Evolutionary conservation across 2,113 vertebrate genomes (phyloP).

Genomic region (Tamias sibiricus): DNA sequence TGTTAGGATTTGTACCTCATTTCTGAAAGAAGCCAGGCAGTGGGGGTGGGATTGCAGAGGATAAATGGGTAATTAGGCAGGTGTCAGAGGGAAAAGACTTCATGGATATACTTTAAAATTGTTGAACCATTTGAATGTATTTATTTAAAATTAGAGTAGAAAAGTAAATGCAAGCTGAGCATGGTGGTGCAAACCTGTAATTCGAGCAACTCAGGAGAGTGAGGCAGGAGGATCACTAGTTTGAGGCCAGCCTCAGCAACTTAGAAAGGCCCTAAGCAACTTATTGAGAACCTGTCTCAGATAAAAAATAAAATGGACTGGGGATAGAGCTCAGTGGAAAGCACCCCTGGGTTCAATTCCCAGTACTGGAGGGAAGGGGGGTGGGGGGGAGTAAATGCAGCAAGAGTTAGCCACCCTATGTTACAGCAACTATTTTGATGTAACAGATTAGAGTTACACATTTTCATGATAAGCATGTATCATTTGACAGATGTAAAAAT

Average conservation of each 20-base stretch:
- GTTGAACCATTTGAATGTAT: neutral
- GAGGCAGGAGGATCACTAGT: neutral
- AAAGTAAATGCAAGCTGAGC: neutral
- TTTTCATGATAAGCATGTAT: constrained; percentile 12
- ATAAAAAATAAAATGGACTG: neutral
- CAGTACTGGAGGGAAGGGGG: too few relatives aligned
- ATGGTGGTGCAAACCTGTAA: neutral
- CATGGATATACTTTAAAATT: neutral
- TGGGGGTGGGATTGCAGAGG: neutral
- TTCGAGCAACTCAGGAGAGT: neutral
- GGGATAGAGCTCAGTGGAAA: neutral
- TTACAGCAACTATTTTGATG: neutral
- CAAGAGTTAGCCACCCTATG: neutral
- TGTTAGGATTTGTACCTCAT: neutral
- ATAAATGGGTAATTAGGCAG: neutral
- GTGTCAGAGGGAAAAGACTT: neutral
- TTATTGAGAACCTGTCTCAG: neutral
- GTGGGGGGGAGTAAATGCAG: neutral
- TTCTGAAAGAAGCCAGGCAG: neutral
- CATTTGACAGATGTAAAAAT: constrained; percentile 9
- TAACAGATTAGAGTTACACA: neutral
- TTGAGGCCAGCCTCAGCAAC: neutral
- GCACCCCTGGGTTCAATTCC: neutral
- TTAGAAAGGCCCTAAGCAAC: neutral
- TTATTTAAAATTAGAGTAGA: constrained; percentile 28